Base-by-base conservation (phyloP, 1,140 invertebrate species). In the Heliconius hewitsoni region DNA sequence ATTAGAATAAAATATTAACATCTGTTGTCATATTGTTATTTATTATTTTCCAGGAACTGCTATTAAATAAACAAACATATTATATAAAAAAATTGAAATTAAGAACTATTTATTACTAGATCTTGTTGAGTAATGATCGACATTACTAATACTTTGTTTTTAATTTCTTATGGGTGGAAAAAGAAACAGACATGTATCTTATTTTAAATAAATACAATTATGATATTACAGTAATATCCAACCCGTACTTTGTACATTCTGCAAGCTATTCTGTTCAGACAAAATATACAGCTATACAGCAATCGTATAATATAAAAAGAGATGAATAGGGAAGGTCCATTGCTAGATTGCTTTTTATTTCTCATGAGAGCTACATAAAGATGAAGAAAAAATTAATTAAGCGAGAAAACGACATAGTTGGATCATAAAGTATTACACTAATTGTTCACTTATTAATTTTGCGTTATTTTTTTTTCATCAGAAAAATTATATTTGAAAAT, bases 341-440 rank as follows among this genome's bases (percentile, higher is more conserved):
- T 11, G n/a, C 55, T 60, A 60, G 55, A 60, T 60, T 60, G 55
- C 55, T 16, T 66, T 27, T 66, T 27, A 66, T 66, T 66, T 66
- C 60, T 66, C 60, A 30, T 27, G 60, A n/a, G 60, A 66, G 60
- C 11, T 30, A 16, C 1, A 30, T 66, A 30, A 66, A 66, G 23
- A 66, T 5, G n/a, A 66, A 66, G 23, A 66, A 66, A 66, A 57
- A 66, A 66, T 3, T 16, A 66, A 66, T 27, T 66, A 66, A 66
- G 27, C 60, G 4, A 11, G 9, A 66, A 66, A 30, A 30, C 13
- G 9, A 30, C 27, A 30, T 27, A 30, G 3, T 66, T 13, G 9
- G 9, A 66, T 30, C 23, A 30, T 30, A 30, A 66, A 30, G 4
- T 66, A 66, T 30, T 18, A 66, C 9, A 30, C 11, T 30, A 66